Percentiles rank a stretch among this genome's conserved stretches.
Evolutionary conservation across 2,797 vertebrate species (phyloP).

Genomic region (Fundulus diaphanus): DNA sequence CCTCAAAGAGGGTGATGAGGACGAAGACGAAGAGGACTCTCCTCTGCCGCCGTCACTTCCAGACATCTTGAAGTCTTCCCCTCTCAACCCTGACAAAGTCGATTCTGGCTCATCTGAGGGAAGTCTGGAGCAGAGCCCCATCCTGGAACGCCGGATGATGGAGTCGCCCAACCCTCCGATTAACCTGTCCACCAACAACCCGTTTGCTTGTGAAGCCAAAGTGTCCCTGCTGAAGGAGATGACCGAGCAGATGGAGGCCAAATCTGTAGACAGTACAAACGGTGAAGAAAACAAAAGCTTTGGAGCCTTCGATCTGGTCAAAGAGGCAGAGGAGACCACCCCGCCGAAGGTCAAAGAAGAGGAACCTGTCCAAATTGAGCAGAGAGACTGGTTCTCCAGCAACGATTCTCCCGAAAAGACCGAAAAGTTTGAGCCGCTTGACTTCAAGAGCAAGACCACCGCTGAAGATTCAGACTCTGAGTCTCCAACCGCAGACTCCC

Average conservation of each 20-base stretch:
- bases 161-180: conserved; percentile 80
- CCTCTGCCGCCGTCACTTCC: conserved; percentile 83
- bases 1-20: conserved; percentile 78
- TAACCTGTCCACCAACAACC: conserved; percentile 83
- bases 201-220: conserved; percentile 85
- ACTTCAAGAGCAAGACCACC: conserved; percentile 59
- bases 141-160: conserved; percentile 79
- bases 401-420: conserved; percentile 61
- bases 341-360: conserved; percentile 64
- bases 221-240: conserved; percentile 81
- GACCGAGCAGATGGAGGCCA: conserved; percentile 76
- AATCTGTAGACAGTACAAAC: conserved; percentile 56
- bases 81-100: conserved; percentile 81
- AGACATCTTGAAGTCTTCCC: conserved; percentile 92
- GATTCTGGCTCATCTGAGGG: conserved; percentile 82
- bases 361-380: conserved; percentile 65
- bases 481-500: conserved; percentile 80
- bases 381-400: conserved; percentile 77
- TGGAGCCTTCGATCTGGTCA: conserved; percentile 91
- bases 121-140: conserved; percentile 80
- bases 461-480: conserved; percentile 81
- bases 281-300: conserved; percentile 79
- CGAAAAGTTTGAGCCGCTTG: conserved; percentile 71
- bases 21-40: conserved; percentile 72
- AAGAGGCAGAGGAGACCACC: conserved; percentile 81